Evolutionary conservation across 2,113 vertebrate genomes (phyloP), one percentile per base, ranked within the genome.

Genomic region (Onychorhynchus coronatus): DNA sequence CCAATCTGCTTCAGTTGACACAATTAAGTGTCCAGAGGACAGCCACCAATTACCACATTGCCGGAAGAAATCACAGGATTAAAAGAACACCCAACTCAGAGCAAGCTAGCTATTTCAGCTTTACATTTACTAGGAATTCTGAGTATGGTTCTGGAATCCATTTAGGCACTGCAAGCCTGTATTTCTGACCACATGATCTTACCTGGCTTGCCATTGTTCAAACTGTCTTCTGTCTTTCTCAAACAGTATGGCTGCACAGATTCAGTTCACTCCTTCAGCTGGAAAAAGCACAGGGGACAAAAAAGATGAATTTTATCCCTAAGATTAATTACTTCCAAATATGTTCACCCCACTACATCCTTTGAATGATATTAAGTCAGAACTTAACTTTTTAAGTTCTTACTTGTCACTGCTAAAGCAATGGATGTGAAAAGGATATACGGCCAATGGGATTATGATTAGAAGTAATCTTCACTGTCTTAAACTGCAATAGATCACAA

Each of bases 181-280:
- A 30, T 53, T 90, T 85, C 91, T 90, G 92, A 95, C 70, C 85
- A 92, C 67, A 79, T 42, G 12, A 92, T 97, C 97, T 97, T 97
- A 97, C 97, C 97, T 93, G 97, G 92, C n/a, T 96, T 79, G 97
- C 96, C 97, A 97, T 96, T 49, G 82, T 62, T 95, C 77, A 91
- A 90, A 65, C n/a, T 66, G 70, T 56, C 84, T 76, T 94, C 93
- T 20, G 62, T n/a, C 62, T 52, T 37, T 53, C 87, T 78, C 1
- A 0, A 85, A 9, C 55, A 68, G 25, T 9, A 27, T 2, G 1
- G 37, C 37, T 22, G 70, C 46, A 17, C 73, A 33, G 49, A 52
- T 46, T 78, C 50, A 13, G n/a, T 35, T 68, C 88, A 35, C 42
- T 94, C 50, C 91, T 89, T 81, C 92, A 81, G 91, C 94, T 88